Base-by-base conservation (phyloP, 2,888 invertebrate species). In the Acleris laterana region DNA sequence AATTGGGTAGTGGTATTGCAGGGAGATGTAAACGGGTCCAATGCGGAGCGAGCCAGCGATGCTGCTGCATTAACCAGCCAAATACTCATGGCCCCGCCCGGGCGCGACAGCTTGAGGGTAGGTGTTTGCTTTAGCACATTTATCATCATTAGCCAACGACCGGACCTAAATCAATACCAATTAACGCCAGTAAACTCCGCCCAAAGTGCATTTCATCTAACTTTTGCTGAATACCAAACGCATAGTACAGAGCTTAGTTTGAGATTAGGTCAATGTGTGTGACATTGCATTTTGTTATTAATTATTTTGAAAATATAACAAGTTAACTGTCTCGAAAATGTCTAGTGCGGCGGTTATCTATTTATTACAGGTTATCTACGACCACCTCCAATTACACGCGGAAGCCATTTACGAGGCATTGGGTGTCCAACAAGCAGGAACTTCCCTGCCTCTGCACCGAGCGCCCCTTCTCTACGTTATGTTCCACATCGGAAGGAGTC, bases 401-500 rank as follows among this genome's bases (percentile, higher is more conserved):
- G 95, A 96, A 60, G 95, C 96, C 94, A 84, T 97, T 20, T 93
- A 94, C 77, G 93, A 94, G 71, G 93, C 95, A 67, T 78, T 96
- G 53, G 94, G 86, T 71, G 69, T 90, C 77, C 72, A 84, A 69
- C 83, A 91, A 19, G 46, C 76, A 0, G 68, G 78, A 19, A 87
- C 87, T 4, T 84, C 85, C 49, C 89, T 94, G 0, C 94, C 95
- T 0, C 85, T 97, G 11, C 85, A 87, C 71, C 84, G 85, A 49
- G 89, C 94, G 0, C 94, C 95, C 0, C 85, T 97, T 13, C 85
- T 96, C 0, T 95, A 96, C 77, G 94, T 95, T 7, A 97, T 97
- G 96, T 97, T 97, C 78, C 96, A 96, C 77, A 96, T 97, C 66
- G 96, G 96, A 13, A 93, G 95, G 69, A 90, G 93, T 19, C 94